Percentiles rank a stretch among this genome's conserved stretches.
Conservation (phyloP, 2,113 vertebrate species). For the Campylorhamphus procurvoides region DNA sequence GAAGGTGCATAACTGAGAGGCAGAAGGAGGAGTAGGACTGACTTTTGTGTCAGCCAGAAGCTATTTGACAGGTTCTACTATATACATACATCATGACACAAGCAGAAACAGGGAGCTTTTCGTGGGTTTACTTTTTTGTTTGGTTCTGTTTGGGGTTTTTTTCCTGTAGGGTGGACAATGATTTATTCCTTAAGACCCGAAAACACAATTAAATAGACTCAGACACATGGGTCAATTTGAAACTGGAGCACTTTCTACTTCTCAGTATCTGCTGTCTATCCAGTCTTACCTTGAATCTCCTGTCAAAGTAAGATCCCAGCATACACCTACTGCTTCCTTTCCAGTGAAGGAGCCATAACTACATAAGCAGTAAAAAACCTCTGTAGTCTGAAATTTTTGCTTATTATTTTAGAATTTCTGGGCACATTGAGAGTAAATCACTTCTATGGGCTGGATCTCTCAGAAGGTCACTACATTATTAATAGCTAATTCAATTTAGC, state of each 20-base stretch:
- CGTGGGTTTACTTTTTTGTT: background rate
- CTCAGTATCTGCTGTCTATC: background rate
- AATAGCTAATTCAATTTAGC: constrained; percentile 39
- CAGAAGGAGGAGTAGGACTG: background rate
- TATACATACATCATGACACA: background rate
- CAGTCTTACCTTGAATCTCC: background rate
- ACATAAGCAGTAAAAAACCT: background rate
- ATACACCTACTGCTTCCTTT: background rate
- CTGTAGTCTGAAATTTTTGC: background rate
- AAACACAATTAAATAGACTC: background rate
- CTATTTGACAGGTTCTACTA: background rate
- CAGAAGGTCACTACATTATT: constrained; percentile 35
- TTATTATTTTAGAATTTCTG: constrained; percentile 42
- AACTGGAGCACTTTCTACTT: background rate
- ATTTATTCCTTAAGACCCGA: background rate
- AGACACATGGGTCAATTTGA: background rate
- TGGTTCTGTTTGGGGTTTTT: background rate
- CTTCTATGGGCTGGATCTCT: constrained; percentile 13
- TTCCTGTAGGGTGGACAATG: background rate
- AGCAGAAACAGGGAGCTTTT: background rate
- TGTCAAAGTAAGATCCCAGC: background rate
- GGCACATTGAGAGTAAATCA: constrained; percentile 37
- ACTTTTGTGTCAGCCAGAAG: background rate
- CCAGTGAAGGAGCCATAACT: background rate
- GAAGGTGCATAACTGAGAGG: background rate